phyloP scores from a whole-genome alignment of 2,797 vertebrate genomes.

The Delichon dasypus region DNA sequence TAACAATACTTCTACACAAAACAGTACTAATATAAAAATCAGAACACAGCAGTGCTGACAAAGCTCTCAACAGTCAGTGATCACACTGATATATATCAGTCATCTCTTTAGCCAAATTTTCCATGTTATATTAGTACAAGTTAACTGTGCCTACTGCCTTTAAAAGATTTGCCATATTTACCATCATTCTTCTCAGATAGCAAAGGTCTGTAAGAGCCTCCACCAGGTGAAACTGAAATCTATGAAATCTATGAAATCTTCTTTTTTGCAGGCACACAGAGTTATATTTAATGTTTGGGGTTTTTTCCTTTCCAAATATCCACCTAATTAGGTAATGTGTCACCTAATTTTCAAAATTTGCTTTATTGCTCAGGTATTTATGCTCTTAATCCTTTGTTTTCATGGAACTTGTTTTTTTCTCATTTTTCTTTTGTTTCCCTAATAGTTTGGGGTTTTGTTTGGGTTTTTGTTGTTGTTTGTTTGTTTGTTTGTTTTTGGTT shows the following conservation, averaged over 20 bases:
- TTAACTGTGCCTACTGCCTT: not conserved
- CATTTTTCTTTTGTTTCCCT: not conserved
- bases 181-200: not conserved
- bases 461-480: not conserved
- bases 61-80: fast-evolving
- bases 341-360: not conserved
- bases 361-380: not conserved
- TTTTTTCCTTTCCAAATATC: not conserved
- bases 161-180: not conserved
- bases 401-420: not conserved
- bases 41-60: not conserved
- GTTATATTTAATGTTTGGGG: not conserved
- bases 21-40: not conserved
- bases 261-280: not conserved
- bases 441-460: not conserved
- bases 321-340: not conserved
- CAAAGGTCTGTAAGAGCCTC: not conserved
- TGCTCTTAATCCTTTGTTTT: not conserved
- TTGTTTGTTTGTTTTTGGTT: not conserved
- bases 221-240: not conserved
- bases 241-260: too few species aligned
- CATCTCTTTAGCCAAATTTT: not conserved
- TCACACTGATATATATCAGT: not conserved
- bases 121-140: not conserved
- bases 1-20: not conserved